These are phyloP conservation scores for Propithecus deckenii DNA, from an alignment of 2,797 vertebrate genomes.

Conservation along the genomic window DNA sequence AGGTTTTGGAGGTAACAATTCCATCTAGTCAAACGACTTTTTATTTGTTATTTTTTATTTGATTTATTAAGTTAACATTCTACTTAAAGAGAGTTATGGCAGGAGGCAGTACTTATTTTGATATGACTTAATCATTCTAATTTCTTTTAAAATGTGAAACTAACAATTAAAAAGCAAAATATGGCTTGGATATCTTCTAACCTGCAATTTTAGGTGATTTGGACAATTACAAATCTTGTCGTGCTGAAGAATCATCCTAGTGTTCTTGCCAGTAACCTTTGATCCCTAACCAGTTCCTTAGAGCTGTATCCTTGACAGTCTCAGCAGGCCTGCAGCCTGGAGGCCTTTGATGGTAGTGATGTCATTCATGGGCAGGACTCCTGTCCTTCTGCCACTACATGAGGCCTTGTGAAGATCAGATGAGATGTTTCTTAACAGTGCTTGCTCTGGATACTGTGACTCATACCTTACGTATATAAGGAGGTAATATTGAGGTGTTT, in stretches of 20 bases:
- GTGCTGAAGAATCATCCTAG: not conserved
- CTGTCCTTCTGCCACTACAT: not conserved
- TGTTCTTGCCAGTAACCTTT: not conserved
- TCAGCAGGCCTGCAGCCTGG: not conserved
- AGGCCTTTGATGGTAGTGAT: not conserved
- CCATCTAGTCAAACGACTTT: constrained; percentile 11
- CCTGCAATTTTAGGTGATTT: not conserved
- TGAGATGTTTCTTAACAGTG: not conserved
- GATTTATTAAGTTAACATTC: constrained; percentile 10
- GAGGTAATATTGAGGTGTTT: not conserved
- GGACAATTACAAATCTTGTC: not conserved
- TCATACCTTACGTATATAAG: not conserved
- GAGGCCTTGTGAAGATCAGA: not conserved
- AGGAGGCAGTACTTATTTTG: constrained; percentile 16
- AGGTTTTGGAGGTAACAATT: not conserved
- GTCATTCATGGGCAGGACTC: not conserved
- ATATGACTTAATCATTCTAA: not conserved
- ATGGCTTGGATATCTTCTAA: not conserved
- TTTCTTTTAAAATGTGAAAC: not conserved
- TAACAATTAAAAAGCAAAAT: not conserved
- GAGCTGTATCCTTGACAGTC: not conserved
- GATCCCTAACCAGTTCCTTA: not conserved
- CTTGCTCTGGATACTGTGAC: not conserved
- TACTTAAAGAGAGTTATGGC: not conserved
- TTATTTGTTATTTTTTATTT: constrained; percentile 17